Evolutionary conservation across 2,113 vertebrate species (phyloP), one percentile per base, ranked within the genome.

Genomic region (Ophthalmolycus amberensis): DNA sequence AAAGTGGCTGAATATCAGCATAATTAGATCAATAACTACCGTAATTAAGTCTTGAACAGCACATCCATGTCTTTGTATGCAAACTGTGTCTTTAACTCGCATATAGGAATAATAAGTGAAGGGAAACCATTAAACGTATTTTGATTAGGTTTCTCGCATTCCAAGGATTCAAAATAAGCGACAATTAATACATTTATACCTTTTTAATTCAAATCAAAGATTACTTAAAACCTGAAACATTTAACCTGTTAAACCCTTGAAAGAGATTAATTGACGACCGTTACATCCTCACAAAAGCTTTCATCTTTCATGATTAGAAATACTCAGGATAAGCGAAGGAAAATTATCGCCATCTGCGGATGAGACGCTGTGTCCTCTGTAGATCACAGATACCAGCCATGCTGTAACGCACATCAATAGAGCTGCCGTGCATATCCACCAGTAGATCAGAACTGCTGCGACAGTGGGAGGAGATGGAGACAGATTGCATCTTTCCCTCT

Each of bases 391-490:
- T 67, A 83, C 42, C 79, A 79, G 32, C 54, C 52, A 44, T 6
- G 65, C 70, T 75, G 63, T 25, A 40, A 72, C 6, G 56, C 72
- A 85, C 73, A 81, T 92, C 76, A 76, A 29, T 63, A 50, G 68
- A 74, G 79, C 65, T 72, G 71, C 58, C 42, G 34, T 74, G 77
- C 52, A 12, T 86, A 83, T 85, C 85, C 73, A 70, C 63, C 10
- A 20, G 69, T 72, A 71, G 75, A 88, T 85, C 89, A 87, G 71
- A 90, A 71, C 77, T 56, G 37, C 71, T 73, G 48, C 77, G 83
- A 80, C 81, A 86, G 75, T 75, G 38, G 62, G 82, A 88, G 87
- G 88, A 81, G 88, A 90, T 85, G 77, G 74, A 86, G 69, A 89
- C 79, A 81, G 89, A 91, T 91, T 84, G 68, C 77, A 76, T 75